phyloP scores from a whole-genome alignment of 2,888 invertebrate species.

The Eumerus sabulonum region DNA sequence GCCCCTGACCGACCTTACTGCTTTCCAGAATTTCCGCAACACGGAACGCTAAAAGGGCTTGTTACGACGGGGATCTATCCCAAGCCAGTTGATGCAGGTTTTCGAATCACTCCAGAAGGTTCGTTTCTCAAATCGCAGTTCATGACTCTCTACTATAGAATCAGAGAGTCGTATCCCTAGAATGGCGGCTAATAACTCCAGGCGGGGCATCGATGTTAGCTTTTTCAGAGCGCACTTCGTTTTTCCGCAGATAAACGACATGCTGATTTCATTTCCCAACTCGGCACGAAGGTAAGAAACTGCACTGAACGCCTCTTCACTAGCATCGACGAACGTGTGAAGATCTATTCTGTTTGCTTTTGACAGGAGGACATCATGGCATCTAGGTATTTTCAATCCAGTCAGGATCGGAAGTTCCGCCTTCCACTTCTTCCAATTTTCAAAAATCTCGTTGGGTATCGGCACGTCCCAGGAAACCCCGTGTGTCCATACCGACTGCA shows the following conservation, averaged over 20 bases:
- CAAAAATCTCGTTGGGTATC: conserved; percentile 9
- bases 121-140: conserved; percentile 21
- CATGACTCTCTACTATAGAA: background rate
- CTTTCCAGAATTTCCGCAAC: conserved; percentile 51
- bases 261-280: background rate
- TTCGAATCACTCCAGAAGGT: conserved; percentile 70
- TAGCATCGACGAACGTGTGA: conserved; percentile 11
- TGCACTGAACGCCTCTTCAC: conserved; percentile 8
- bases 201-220: background rate
- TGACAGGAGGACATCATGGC: background rate
- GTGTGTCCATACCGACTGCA: background rate
- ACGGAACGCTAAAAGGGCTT: conserved; percentile 56
- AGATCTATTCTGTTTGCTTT: background rate
- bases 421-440: conserved; percentile 1
- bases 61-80: conserved; percentile 62
- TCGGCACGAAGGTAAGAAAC: background rate
- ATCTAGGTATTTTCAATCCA: background rate
- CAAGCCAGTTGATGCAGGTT: conserved; percentile 67
- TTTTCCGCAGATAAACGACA: conserved; percentile 8
- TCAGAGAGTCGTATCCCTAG: background rate
- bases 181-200: conserved; percentile 6
- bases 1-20: conserved; percentile 32
- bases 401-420: background rate
- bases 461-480: background rate
- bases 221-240: conserved; percentile 2